phyloP scores from a whole-genome alignment of 2,113 vertebrate genomes.

The Phycodurus eques region DNA sequence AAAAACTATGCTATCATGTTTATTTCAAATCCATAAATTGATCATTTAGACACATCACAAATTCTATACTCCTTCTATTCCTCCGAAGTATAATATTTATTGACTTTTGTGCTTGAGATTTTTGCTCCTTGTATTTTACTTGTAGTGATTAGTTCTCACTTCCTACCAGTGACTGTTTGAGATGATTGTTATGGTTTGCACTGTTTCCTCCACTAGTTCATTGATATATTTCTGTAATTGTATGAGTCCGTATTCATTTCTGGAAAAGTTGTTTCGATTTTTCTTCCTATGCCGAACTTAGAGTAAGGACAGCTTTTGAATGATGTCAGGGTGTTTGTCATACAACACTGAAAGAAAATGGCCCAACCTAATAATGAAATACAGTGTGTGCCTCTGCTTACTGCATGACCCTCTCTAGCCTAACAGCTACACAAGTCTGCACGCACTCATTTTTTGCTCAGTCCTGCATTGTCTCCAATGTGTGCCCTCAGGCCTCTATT shows the following conservation, averaged over 20 bases:
- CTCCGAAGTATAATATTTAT: neutral
- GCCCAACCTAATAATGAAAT: slow-evolving; percentile 11
- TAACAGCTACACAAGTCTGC: slow-evolving; percentile 24
- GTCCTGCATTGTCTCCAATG: slow-evolving; percentile 48
- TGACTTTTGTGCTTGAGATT: neutral
- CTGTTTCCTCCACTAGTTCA: neutral
- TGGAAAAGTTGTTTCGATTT: neutral
- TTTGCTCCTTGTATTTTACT: neutral
- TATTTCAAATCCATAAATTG: neutral
- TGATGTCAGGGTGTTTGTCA: neutral
- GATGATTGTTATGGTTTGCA: neutral
- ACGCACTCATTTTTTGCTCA: slow-evolving; percentile 43
- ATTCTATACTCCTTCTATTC: neutral
- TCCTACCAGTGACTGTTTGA: neutral
- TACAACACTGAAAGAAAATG: neutral
- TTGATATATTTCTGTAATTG: neutral
- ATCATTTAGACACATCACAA: neutral
- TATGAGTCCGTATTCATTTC: neutral
- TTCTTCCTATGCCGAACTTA: neutral
- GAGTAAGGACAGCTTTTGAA: neutral
- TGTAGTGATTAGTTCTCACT: neutral
- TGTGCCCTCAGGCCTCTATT: slow-evolving; percentile 79
- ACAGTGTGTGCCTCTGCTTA: slow-evolving; percentile 14
- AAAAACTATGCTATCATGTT: neutral
- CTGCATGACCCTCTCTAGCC: slow-evolving; percentile 5